These are phyloP conservation scores for Cynopterus sphinx DNA, from an alignment of 2,797 vertebrate genomes.

Conservation along the genomic window DNA sequence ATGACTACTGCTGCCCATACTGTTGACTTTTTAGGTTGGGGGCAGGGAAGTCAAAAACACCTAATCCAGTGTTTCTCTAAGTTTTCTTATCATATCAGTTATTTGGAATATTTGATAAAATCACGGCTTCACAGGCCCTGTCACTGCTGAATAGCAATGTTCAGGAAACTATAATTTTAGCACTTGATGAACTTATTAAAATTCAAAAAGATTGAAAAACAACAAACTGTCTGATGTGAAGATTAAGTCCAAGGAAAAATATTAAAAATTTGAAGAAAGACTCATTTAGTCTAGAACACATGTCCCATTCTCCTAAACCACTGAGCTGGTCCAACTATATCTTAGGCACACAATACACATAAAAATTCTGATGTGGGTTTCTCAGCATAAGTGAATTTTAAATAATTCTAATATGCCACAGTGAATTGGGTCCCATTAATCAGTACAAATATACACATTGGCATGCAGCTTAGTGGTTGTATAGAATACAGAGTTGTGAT, in stretches of 20 bases:
- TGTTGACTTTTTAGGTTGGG: neutral
- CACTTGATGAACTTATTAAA: neutral
- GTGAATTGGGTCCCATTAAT: neutral
- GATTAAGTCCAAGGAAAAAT: neutral
- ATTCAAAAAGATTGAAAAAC: neutral
- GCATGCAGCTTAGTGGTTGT: neutral
- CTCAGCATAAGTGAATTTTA: neutral
- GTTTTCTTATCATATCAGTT: neutral
- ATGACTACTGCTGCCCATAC: neutral
- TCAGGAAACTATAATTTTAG: neutral
- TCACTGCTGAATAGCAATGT: neutral
- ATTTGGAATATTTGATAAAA: neutral
- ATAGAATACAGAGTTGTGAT: neutral
- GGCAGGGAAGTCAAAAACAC: neutral
- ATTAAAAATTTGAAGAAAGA: neutral
- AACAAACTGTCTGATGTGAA: neutral
- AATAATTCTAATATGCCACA: neutral
- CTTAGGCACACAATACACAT: neutral
- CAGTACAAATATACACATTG: neutral
- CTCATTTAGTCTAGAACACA: neutral
- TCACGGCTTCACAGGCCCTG: neutral
- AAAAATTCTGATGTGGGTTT: conserved; percentile 13
- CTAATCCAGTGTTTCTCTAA: neutral
- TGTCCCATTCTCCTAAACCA: neutral
- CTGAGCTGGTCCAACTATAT: neutral